A percentile compares a stretch with the other conserved stretches of the same genome.
Conservation (phyloP, 2,113 vertebrate species). For the Limnothrissa miodon region DNA sequence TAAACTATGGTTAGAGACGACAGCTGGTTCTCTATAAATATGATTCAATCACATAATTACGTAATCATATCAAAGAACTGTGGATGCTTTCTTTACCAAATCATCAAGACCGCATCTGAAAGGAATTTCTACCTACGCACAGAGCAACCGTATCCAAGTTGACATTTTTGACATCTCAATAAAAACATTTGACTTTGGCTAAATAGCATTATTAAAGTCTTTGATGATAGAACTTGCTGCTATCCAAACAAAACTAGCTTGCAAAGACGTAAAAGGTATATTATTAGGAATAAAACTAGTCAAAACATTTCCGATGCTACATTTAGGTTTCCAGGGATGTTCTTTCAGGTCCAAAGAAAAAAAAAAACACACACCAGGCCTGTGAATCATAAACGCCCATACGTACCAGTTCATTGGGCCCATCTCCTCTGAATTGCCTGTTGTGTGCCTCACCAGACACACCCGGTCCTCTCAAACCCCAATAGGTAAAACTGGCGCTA, state of each 20-base stretch:
- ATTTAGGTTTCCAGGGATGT: neutral
- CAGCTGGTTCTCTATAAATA: slow-evolving; percentile 51
- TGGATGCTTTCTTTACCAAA: slow-evolving; percentile 25
- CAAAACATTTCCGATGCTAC: neutral
- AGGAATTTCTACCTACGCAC: neutral
- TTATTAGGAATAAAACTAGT: neutral
- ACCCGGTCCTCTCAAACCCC: neutral
- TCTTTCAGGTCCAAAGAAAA: neutral
- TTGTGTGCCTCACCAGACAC: neutral
- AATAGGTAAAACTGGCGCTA: neutral
- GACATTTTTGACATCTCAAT: neutral
- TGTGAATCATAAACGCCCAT: neutral
- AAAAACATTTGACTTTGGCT: neutral
- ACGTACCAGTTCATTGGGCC: neutral
- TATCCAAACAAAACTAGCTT: neutral
- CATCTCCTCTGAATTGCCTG: neutral
- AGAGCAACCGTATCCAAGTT: neutral
- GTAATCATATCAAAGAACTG: slow-evolving; percentile 50
- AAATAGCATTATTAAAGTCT: neutral
- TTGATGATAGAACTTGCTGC: neutral
- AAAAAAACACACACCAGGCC: neutral
- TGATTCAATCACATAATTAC: slow-evolving; percentile 55
- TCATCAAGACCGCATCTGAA: neutral
- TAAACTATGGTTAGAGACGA: slow-evolving; percentile 23
- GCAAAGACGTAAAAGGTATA: neutral